Evolutionary conservation across 2,888 invertebrate species (phyloP).

Genomic region (Pterostichus madidus): DNA sequence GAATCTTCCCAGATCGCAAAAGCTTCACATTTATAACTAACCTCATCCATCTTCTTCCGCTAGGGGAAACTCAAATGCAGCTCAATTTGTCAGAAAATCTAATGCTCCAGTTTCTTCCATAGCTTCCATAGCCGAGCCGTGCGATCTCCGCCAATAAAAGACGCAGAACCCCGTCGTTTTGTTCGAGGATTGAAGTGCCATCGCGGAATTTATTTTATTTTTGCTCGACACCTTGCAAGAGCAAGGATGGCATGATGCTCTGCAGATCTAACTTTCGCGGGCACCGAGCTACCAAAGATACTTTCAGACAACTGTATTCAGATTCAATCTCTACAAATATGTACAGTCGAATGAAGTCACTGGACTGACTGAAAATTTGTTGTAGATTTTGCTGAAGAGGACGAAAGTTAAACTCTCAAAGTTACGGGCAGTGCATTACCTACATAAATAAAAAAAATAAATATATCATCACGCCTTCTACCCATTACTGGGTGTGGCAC

Average conservation of each 20-base stretch:
- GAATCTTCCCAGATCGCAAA: constrained; percentile 76
- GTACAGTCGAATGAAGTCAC: constrained; percentile 13
- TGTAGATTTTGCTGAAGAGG: background rate
- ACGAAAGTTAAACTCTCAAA: no score
- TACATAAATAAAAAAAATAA: no score
- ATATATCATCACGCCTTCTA: no score
- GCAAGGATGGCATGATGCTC: background rate
- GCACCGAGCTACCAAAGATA: constrained; percentile 8
- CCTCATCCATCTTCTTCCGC: constrained; percentile 79
- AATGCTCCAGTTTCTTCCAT: constrained; percentile 73
- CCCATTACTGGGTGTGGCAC: no score
- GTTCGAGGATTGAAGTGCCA: constrained; percentile 69
- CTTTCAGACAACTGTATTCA: constrained; percentile 46
- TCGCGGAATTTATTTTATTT: constrained; percentile 70
- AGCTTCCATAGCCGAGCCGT: constrained; percentile 50
- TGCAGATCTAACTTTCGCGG: background rate
- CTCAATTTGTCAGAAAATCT: constrained; percentile 79
- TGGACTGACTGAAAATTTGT: background rate
- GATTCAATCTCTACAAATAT: constrained; percentile 52
- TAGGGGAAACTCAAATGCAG: constrained; percentile 77
- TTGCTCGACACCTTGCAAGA: constrained; percentile 68
- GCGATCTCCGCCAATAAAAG: constrained; percentile 47
- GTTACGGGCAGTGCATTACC: no score
- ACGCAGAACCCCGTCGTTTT: constrained; percentile 52
- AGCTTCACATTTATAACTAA: constrained; percentile 80